These are phyloP conservation scores for Troides helena DNA, from an alignment of 2,888 invertebrate species.

Conservation along the genomic window DNA sequence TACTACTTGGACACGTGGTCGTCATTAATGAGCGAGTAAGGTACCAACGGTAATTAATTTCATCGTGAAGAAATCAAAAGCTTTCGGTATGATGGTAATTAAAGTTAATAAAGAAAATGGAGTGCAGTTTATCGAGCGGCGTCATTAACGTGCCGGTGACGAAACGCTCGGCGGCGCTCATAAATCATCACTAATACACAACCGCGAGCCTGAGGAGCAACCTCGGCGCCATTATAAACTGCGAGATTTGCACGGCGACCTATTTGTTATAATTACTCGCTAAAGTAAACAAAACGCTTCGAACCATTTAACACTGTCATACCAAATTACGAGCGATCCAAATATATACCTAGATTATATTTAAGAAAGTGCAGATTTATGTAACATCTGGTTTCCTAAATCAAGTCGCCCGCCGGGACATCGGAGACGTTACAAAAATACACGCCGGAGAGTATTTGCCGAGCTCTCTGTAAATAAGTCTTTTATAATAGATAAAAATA, in stretches of 20 bases:
- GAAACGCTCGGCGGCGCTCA: conserved; percentile 48
- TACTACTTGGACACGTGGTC: background rate
- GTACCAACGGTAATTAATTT: conserved; percentile 6
- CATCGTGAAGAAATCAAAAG: conserved; percentile 2
- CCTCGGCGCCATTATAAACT: conserved; percentile 47
- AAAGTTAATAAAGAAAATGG: conserved; percentile 52
- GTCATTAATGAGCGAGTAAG: background rate
- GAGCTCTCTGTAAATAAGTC: conserved; percentile 16
- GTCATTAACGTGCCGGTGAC: conserved; percentile 52
- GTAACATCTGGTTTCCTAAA: conserved; percentile 54
- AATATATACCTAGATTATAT: conserved; percentile 39
- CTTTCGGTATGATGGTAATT: conserved; percentile 7
- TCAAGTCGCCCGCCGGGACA: conserved; percentile 41
- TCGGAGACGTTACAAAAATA: conserved; percentile 42
- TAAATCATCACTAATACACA: conserved; percentile 56
- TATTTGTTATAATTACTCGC: conserved; percentile 63
- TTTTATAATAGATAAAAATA: conserved; percentile 13
- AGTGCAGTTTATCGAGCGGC: conserved; percentile 50
- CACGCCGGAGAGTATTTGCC: conserved; percentile 18
- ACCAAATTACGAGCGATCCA: conserved; percentile 51
- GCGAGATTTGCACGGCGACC: conserved; percentile 49
- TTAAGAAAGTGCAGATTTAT: conserved; percentile 48
- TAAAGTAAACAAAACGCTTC: conserved; percentile 62
- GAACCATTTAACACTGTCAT: conserved; percentile 67
- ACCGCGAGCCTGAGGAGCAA: conserved; percentile 36